Conservation (phyloP, 2,113 vertebrate species). For the Polypterus bichir region DNA sequence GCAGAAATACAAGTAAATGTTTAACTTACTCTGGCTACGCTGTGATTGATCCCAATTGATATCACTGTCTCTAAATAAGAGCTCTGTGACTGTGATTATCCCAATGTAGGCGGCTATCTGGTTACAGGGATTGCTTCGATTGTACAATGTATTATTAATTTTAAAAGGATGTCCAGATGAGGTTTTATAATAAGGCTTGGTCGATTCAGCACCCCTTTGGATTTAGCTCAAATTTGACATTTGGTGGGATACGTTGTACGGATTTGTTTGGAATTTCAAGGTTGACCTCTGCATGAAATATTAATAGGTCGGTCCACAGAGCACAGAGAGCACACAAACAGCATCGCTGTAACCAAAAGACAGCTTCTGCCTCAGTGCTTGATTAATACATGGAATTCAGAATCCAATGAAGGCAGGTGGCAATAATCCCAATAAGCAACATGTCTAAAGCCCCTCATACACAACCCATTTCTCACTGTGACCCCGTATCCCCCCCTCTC, state of each 20-base stretch:
- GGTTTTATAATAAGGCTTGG: slow-evolving; percentile 12
- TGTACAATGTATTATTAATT: slow-evolving; percentile 27
- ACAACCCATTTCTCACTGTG: slow-evolving; percentile 47
- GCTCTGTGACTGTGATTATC: slow-evolving; percentile 65
- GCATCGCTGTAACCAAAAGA: background rate
- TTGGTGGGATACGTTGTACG: slow-evolving; percentile 19
- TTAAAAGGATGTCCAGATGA: slow-evolving; percentile 26
- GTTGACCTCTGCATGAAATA: slow-evolving; percentile 27
- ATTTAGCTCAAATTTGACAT: slow-evolving; percentile 21
- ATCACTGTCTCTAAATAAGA: slow-evolving; percentile 56
- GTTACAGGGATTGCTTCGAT: slow-evolving; percentile 33
- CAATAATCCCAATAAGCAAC: slow-evolving; percentile 52
- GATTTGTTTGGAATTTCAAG: slow-evolving; percentile 27
- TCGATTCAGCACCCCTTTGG: slow-evolving; percentile 5
- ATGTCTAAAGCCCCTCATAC: slow-evolving; percentile 50
- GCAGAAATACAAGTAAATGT: slow-evolving; percentile 59
- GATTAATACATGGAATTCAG: slow-evolving; percentile 53
- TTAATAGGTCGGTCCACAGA: background rate
- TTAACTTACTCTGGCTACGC: slow-evolving; percentile 52
- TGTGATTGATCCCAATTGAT: slow-evolving; percentile 64
- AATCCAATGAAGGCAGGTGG: slow-evolving; percentile 59
- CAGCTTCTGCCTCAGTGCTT: slow-evolving; percentile 24
- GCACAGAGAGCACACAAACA: slow-evolving; percentile 1
- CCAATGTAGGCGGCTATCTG: slow-evolving; percentile 50
- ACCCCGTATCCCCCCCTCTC: too few species aligned